A percentile compares a stretch with the other conserved stretches of the same genome.
Conservation (phyloP, 1,140 invertebrate species). For the Procambarus virginalis region DNA sequence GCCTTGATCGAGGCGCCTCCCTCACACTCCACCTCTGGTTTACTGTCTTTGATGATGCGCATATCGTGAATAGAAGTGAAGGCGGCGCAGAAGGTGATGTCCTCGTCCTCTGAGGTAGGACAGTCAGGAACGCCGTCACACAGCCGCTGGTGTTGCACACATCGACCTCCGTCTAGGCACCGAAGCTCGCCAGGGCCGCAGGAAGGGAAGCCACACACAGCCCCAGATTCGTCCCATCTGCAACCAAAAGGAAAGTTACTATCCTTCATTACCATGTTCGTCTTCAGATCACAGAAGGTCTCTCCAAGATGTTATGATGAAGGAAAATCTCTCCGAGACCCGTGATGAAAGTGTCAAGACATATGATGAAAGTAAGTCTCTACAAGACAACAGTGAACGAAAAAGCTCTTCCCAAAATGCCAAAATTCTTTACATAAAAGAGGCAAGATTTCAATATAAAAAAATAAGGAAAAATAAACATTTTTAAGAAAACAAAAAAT, state of each 20-base stretch:
- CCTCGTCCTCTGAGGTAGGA: slow-evolving; percentile 50
- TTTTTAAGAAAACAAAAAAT: too few species aligned
- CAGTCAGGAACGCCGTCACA: slow-evolving; percentile 53
- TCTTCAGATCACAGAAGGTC: too few species aligned
- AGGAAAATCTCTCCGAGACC: too few species aligned
- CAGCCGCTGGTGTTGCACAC: slow-evolving; percentile 36
- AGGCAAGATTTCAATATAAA: too few species aligned
- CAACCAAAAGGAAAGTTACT: background rate
- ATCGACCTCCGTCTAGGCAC: slow-evolving; percentile 36
- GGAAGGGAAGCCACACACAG: slow-evolving; percentile 14
- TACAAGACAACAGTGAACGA: too few species aligned
- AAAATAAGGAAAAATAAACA: too few species aligned
- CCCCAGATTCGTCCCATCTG: slow-evolving; percentile 56
- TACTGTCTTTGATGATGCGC: background rate
- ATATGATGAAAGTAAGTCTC: too few species aligned
- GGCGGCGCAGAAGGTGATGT: slow-evolving; percentile 32
- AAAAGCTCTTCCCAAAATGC: too few species aligned
- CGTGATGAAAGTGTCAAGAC: too few species aligned
- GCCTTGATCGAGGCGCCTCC: background rate
- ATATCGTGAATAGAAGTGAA: slow-evolving; percentile 14
- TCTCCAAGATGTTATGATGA: too few species aligned
- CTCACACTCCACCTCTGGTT: background rate
- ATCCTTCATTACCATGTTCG: background rate
- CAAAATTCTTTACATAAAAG: too few species aligned
- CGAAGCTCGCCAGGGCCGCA: slow-evolving; percentile 37